Evolutionary conservation across 2,888 invertebrate species (phyloP), one percentile per base, ranked within the genome.

Genomic region (Andrena chrysosceles): DNA sequence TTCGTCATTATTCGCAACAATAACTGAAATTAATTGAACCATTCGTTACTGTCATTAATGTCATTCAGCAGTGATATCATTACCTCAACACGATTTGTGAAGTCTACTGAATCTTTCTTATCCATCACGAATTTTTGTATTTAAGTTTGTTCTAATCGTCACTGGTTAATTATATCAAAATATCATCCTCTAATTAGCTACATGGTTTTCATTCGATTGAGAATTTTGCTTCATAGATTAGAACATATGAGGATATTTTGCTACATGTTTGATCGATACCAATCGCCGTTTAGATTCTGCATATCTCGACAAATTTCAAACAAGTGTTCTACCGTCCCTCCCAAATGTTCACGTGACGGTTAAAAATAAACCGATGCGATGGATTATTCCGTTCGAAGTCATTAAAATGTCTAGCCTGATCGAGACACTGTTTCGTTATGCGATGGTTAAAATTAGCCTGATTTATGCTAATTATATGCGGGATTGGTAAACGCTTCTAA

Each of bases 31-130:
- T 10, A 13, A 48, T 68, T 29, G 0, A 23, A 54, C 8, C 2
- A n/a, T 7, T 70, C 8, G 31, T 42, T 42, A 49, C 10, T 52
- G 23, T n/a, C 20, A 26, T 29, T n/a, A 56, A 26, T n/a, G 0
- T 56, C 42, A 29, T 42, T 33, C 54, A 71, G 42, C 29, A 23
- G 16, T 8, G 0, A 26, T 48, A 72, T 54, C 66, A 64, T 81
- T 85, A 87, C 88, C 84, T 88, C 56, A 29, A 84, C 52, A 23
- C 81, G 81, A 26, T 70, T 54, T 8, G 66, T 42, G 7, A 73
- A 69, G 42, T 77, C 78, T 5, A 16, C 7, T 2, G 31, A 29
- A 49, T 68, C 23, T 49, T 74, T 59, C 54, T 69, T 63, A 62
- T 78, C 52, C 88, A 85, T 87, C 2, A 1, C 0, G 5, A 60